phyloP scores from a whole-genome alignment of 2,113 vertebrate genomes.

The Monarcha castaneiventris region DNA sequence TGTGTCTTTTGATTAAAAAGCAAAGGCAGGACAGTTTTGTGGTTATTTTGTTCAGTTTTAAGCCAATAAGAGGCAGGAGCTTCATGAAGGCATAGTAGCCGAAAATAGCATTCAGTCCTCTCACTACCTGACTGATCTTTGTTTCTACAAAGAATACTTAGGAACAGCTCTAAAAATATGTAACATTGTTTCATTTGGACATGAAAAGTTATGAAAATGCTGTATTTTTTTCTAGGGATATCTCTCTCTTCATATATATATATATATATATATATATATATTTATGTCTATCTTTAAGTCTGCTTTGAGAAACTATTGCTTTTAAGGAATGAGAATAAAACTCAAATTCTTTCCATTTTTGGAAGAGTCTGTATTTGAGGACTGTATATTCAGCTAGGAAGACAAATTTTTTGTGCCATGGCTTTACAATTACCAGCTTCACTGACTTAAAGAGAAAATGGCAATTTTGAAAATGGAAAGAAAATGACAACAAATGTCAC shows the following conservation, averaged over 20 bases:
- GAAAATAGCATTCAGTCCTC: background rate
- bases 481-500: background rate
- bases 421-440: background rate
- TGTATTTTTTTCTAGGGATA: background rate
- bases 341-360: background rate
- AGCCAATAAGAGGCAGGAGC: conserved; percentile 9
- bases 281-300: background rate
- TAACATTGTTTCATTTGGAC: background rate
- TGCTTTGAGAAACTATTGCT: conserved; percentile 39
- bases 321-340: background rate
- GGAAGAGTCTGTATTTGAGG: background rate
- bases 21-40: conserved; percentile 17
- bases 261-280: no score
- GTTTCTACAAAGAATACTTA: background rate
- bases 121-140: conserved; percentile 4
- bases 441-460: background rate
- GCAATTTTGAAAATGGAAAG: background rate
- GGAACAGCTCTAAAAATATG: background rate
- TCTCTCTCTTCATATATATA: background rate
- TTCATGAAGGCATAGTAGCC: conserved; percentile 32
- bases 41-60: conserved; percentile 53
- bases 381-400: background rate
- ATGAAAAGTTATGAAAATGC: background rate
- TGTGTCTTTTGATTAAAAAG: conserved; percentile 47
- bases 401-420: background rate